These are phyloP conservation scores for Corynorhinus townsendii DNA, from an alignment of 2,113 vertebrate species.

Conservation along the genomic window DNA sequence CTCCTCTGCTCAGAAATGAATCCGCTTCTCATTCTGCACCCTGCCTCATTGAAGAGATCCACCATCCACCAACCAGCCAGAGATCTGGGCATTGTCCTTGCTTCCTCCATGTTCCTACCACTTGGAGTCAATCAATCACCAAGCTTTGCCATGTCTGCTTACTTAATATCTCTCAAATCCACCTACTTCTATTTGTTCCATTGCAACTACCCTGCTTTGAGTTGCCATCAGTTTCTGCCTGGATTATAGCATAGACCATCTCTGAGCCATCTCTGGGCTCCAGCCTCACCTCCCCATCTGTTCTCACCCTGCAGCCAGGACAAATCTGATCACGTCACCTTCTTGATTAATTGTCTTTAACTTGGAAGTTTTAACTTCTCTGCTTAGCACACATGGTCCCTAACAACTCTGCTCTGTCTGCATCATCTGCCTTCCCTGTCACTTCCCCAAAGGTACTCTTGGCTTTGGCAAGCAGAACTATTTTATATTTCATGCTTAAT, in stretches of 20 bases:
- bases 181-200: not conserved
- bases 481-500: not conserved
- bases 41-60: not conserved
- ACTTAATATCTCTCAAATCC: not conserved
- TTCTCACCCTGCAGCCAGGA: not conserved
- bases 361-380: slow-evolving; percentile 17
- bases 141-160: not conserved
- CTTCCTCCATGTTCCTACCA: not conserved
- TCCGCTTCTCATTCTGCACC: not conserved
- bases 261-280: not conserved
- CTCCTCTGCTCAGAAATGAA: not conserved
- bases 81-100: not conserved
- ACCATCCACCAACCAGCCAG: not conserved
- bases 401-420: not conserved
- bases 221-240: not conserved
- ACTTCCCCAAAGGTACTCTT: not conserved
- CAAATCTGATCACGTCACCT: not conserved
- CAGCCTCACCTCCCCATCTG: not conserved
- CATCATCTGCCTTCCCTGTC: not conserved
- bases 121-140: not conserved
- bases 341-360: not conserved
- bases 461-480: not conserved
- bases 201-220: not conserved
- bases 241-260: not conserved
- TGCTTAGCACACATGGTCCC: not conserved